Conservation (phyloP, 2,888 invertebrate species). For the Entomobrya multifasciata region DNA sequence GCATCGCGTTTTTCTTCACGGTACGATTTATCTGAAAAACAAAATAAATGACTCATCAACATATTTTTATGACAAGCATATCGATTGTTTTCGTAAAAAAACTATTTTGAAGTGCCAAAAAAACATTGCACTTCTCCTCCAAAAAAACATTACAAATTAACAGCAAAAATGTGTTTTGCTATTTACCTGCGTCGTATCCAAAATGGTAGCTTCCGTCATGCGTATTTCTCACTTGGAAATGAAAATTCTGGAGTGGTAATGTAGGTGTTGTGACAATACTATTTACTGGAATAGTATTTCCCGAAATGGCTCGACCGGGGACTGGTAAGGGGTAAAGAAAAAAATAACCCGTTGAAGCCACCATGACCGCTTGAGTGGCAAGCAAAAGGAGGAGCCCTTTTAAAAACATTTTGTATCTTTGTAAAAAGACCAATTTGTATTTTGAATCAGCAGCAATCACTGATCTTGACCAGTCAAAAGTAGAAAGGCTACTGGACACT, state of each 20-base stretch:
- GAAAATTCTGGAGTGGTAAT: slow-evolving; percentile 57
- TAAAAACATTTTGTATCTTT: slow-evolving; percentile 36
- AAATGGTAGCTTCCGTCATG: slow-evolving; percentile 73
- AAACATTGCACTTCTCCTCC: too few species aligned
- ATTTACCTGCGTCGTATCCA: slow-evolving; percentile 73
- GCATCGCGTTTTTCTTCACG: slow-evolving; percentile 86
- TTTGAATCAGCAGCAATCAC: not conserved
- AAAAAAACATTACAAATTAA: not conserved
- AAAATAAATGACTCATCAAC: slow-evolving; percentile 43
- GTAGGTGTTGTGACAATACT: not conserved
- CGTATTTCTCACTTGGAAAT: slow-evolving; percentile 70
- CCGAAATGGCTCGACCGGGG: slow-evolving; percentile 47
- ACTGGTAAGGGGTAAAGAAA: slow-evolving; percentile 62
- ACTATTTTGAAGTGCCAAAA: too few species aligned
- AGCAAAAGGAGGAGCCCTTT: slow-evolving; percentile 22
- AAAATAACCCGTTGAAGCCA: slow-evolving; percentile 56
- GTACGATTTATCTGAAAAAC: slow-evolving; percentile 84
- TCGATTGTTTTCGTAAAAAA: not conserved
- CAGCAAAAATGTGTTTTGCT: not conserved
- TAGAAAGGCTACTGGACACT: slow-evolving; percentile 67
- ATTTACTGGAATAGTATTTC: not conserved
- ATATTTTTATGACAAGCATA: slow-evolving; percentile 2
- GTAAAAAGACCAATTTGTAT: not conserved
- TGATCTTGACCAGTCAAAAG: slow-evolving; percentile 60
- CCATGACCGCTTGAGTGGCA: slow-evolving; percentile 44